phyloP scores from a whole-genome alignment of 2,888 invertebrate species.

The Drosophila borborema region DNA sequence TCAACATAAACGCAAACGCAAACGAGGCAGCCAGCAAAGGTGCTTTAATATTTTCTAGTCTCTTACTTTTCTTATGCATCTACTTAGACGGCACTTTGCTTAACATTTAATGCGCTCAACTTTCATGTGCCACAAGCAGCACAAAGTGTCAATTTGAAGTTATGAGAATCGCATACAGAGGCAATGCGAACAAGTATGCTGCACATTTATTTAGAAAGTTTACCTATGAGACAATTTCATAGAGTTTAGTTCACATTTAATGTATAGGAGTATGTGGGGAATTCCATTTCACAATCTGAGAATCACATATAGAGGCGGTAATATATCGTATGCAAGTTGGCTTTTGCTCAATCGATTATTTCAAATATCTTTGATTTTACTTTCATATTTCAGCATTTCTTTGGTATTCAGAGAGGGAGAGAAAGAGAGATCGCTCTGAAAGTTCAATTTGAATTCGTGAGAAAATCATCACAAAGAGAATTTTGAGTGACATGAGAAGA shows the following conservation, averaged over 20 bases:
- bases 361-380: not conserved
- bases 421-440: not conserved
- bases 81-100: not conserved
- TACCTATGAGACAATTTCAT: not conserved
- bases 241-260: not conserved
- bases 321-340: not conserved
- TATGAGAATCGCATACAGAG: slow-evolving; percentile 9
- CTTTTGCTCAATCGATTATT: not conserved
- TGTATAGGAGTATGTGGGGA: rapidly evolving
- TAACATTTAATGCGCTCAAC: not conserved
- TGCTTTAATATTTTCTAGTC: slow-evolving; percentile 25
- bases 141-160: not conserved
- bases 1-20: slow-evolving; percentile 15
- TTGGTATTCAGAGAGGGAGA: not conserved
- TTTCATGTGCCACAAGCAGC: not conserved
- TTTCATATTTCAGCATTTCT: not conserved
- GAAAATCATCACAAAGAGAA: not conserved
- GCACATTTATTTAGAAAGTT: not conserved
- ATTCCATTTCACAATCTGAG: not conserved
- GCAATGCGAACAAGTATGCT: not conserved
- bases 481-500: not conserved
- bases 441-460: not conserved
- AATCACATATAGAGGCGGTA: not conserved
- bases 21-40: slow-evolving; percentile 1
- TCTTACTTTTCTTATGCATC: not conserved